Base-by-base conservation (phyloP, 1,140 invertebrate species). In the Venustaconcha ellipsiformis region DNA sequence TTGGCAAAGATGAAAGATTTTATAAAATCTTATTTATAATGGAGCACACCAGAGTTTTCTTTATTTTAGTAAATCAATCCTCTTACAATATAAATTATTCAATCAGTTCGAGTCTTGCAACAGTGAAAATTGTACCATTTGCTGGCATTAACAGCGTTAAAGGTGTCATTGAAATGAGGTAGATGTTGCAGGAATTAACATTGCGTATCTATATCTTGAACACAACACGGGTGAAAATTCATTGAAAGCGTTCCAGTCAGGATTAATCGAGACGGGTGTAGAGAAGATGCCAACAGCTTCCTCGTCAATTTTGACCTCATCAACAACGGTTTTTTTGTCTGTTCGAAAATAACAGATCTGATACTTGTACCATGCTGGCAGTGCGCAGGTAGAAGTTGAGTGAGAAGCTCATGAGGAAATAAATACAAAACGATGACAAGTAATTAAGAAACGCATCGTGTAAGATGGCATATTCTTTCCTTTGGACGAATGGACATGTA, bases 291-390 rank as follows among this genome's bases (percentile, higher is more conserved):
- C 69, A 56, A 77, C 72, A 8, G 57, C 11, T 18, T 30, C 26
- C 14, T 68, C 18, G 57, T 77, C 75, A 20, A 77, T 68, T 23
- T 62, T 20, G 11, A 77, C 48, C 18, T 63, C 20, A 5, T 72
- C 75, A 11, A 59, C n/a, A 37, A 72, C 75, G 57, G 70, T 77
- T 13, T 62, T 62, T 58, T 77, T 77, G 23, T 1, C 75, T 66
- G 63, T 77, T 77, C 2, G 75, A 77, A 64, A 68, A 77, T 30
- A 70, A 65, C 57, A 77, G 72, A 64, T 77, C 75, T 17, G 20
- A 56, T 14, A 77, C 48, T 4, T 23, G 64, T 6, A 77, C 65
- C 11, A 18, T n/a, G 15, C 65, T 55, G 17, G 57, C 12, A 11
- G 18, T 23, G 11, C 75, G 69, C 4, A 77, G 70, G 63, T 70